A percentile compares a stretch with the other conserved stretches of the same genome.
These are phyloP conservation scores for Cosmia pyralina DNA, from an alignment of 2,888 invertebrate species.

Conservation along the genomic window DNA sequence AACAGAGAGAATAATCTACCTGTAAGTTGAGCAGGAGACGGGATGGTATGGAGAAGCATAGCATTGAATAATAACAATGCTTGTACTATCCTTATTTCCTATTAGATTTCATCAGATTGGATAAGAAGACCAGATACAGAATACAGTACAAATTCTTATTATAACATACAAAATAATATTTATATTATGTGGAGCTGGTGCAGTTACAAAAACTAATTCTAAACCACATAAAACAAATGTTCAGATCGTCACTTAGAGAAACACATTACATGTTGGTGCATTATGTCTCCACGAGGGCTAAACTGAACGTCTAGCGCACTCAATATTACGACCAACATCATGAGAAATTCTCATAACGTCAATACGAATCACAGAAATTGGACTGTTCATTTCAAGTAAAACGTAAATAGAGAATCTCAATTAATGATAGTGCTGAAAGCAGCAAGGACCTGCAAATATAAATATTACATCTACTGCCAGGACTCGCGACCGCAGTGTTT, in stretches of 20 bases:
- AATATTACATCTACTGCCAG: conserved; percentile 33
- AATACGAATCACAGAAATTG: conserved; percentile 12
- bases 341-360: conserved; percentile 11
- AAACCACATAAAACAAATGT: not conserved
- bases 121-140: not conserved
- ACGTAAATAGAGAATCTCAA: conserved; percentile 42
- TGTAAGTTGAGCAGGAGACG: conserved; percentile 23
- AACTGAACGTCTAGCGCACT: not conserved
- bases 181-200: not conserved
- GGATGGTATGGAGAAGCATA: not conserved
- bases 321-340: not conserved
- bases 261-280: not conserved
- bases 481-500: conserved; percentile 36
- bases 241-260: not conserved
- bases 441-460: conserved; percentile 42
- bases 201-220: not conserved
- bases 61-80: conserved; percentile 10
- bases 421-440: conserved; percentile 48
- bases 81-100: not conserved
- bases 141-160: not conserved
- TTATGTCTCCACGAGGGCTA: not conserved
- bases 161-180: not conserved
- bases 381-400: conserved; percentile 31
- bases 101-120: not conserved
- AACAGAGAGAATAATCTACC: conserved; percentile 55